A percentile compares a stretch with the other conserved stretches of the same genome.
These are phyloP conservation scores for Ectemnius cavifrons DNA, from an alignment of 2,888 invertebrate species.

Conservation along the genomic window DNA sequence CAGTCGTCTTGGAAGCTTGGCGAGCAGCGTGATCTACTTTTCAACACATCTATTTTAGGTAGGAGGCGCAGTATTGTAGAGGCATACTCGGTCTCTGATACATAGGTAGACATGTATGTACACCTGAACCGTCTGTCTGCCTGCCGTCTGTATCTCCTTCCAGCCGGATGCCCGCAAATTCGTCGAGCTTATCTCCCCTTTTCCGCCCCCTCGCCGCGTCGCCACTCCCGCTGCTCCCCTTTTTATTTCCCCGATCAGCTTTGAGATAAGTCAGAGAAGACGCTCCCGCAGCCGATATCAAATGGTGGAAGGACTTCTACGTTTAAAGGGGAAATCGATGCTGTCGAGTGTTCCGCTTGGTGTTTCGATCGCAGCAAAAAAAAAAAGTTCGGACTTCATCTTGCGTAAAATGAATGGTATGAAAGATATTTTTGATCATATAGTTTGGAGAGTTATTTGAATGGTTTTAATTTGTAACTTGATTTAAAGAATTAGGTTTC, in stretches of 20 bases:
- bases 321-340: conserved; percentile 4
- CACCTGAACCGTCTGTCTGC: conserved; percentile 14
- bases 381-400: too few relatives aligned
- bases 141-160: conserved; percentile 33
- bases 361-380: background rate
- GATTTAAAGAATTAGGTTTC: too few relatives aligned
- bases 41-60: too few relatives aligned
- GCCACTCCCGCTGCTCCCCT: too few relatives aligned
- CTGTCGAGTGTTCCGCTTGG: background rate
- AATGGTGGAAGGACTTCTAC: background rate
- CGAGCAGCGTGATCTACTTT: too few relatives aligned
- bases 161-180: conserved; percentile 35
- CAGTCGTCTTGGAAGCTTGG: too few relatives aligned
- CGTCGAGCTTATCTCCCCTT: conserved; percentile 24
- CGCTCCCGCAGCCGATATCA: background rate
- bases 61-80: too few relatives aligned
- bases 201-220: background rate
- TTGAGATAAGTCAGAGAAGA: background rate
- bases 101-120: background rate
- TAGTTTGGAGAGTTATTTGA: too few relatives aligned
- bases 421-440: too few relatives aligned
- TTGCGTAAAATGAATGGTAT: too few relatives aligned
- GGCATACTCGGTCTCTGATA: too few relatives aligned
- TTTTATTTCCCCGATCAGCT: conserved; percentile 8
- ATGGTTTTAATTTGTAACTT: too few relatives aligned